These are phyloP conservation scores for Druceiella hillmani DNA, from an alignment of 2,888 invertebrate genomes.

Conservation along the genomic window DNA sequence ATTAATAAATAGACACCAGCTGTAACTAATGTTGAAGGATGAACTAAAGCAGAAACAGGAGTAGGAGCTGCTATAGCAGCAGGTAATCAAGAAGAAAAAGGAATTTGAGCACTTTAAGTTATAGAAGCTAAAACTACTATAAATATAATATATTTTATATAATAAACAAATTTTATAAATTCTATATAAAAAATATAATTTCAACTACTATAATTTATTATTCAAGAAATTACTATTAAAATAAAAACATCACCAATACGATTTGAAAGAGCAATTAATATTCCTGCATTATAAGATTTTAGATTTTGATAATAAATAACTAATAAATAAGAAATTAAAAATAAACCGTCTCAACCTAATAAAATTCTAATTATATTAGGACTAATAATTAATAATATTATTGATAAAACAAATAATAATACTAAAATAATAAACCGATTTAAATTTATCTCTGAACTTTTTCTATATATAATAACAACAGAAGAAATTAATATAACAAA, in stretches of 20 bases:
- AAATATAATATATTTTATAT: slow-evolving; percentile 38
- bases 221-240: slow-evolving; percentile 54
- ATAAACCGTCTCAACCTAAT: too few relatives aligned
- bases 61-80: slow-evolving; percentile 73
- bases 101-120: slow-evolving; percentile 77
- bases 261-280: slow-evolving; percentile 67
- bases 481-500: slow-evolving; percentile 63
- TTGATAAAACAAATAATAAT: slow-evolving; percentile 60
- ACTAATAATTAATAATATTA: too few relatives aligned
- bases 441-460: slow-evolving; percentile 47
- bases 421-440: slow-evolving; percentile 61
- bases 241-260: slow-evolving; percentile 68
- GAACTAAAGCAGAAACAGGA: slow-evolving; percentile 67
- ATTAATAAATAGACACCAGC: slow-evolving; percentile 70
- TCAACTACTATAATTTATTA: slow-evolving; percentile 51
- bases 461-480: slow-evolving; percentile 59
- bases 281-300: slow-evolving; percentile 63
- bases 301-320: slow-evolving; percentile 67
- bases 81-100: slow-evolving; percentile 72
- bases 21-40: slow-evolving; percentile 75
- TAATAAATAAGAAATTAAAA: slow-evolving; percentile 70
- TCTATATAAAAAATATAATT: slow-evolving; percentile 51
- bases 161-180: slow-evolving; percentile 41
- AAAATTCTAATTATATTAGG: slow-evolving; percentile 66
- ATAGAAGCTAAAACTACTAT: slow-evolving; percentile 53